Conservation (phyloP, 2,888 invertebrate genomes). For the Melanotus villosus region DNA sequence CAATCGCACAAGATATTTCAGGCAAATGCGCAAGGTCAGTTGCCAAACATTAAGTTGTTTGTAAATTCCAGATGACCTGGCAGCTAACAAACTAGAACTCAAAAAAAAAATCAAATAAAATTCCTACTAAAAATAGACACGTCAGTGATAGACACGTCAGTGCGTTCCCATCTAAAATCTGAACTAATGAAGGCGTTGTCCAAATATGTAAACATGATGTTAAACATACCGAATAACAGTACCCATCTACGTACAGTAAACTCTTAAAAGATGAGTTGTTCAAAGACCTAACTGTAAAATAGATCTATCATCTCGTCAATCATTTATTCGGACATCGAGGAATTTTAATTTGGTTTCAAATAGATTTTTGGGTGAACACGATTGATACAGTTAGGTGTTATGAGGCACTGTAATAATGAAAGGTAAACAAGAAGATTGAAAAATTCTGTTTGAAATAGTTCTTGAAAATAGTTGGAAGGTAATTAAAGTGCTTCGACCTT, state of each 20-base stretch:
- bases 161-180: background rate
- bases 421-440: too few species aligned
- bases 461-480: too few species aligned
- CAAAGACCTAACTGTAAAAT: conserved; percentile 13
- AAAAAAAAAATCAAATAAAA: background rate
- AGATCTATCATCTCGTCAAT: background rate
- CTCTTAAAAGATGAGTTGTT: background rate
- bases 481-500: too few species aligned
- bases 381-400: too few species aligned
- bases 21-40: too few species aligned
- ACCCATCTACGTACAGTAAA: background rate
- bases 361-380: too few species aligned
- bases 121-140: conserved; percentile 10
- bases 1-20: too few species aligned
- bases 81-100: background rate
- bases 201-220: conserved; percentile 19
- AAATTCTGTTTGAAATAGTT: too few species aligned
- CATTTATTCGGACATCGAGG: background rate
- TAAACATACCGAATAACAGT: conserved; percentile 3
- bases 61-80: background rate
- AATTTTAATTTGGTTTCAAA: background rate
- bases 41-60: background rate
- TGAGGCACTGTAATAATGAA: too few species aligned
- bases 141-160: too few species aligned
- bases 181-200: conserved; percentile 6